Base-by-base conservation (phyloP, 1,140 invertebrate species). In the Heterodera schachtii region DNA sequence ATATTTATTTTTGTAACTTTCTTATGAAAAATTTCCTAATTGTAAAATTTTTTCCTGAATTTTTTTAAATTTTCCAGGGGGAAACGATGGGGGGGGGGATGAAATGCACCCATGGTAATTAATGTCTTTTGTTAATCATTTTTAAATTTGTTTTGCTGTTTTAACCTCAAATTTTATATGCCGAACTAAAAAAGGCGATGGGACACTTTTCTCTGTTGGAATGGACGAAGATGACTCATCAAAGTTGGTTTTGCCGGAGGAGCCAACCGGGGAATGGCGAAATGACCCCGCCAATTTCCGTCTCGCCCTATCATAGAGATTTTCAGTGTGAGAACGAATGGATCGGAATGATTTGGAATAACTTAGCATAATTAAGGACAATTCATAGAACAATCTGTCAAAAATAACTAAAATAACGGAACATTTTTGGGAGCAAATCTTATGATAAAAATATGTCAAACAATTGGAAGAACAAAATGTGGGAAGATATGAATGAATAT, bases 301-400 rank as follows among this genome's bases (percentile, higher is more conserved):
- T 46, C 78, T 52, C 7, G 83, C 83, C 47, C 82, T 60, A 71
- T 84, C 83, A 64, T 84, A 84, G 52, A 84, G 57, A 64, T 83
- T 84, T 77, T 84, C 83, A 11, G 83, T 84, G 46, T 79, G 74
- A 41, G 76, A 71, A 9, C 83, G 82, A 78, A 83, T 78, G 21
- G 81, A 60, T 41, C 82, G 81, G 47, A 84, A 84, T 7, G 83
- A 84, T 71, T 84, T 84, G 47, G 83, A 84, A 80, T 84, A 80
- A 3, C 76, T 46, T 11, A 84, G 19, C 83, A 83, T 83, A 70
- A 19, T 21, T 41, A 19, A 31, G n/a, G 49, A n/a, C 70, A 64
- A 46, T 67, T 9, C 19, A 69, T 43, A n/a, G 47, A 74, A 52
- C n/a, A 31, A 44, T 75, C 49, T 80, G 41, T 16, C 11, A 76